Evolutionary conservation across 2,888 invertebrate genomes (phyloP), one percentile per base, ranked within the genome.

Genomic region (Pollenia griseotomentosa): DNA sequence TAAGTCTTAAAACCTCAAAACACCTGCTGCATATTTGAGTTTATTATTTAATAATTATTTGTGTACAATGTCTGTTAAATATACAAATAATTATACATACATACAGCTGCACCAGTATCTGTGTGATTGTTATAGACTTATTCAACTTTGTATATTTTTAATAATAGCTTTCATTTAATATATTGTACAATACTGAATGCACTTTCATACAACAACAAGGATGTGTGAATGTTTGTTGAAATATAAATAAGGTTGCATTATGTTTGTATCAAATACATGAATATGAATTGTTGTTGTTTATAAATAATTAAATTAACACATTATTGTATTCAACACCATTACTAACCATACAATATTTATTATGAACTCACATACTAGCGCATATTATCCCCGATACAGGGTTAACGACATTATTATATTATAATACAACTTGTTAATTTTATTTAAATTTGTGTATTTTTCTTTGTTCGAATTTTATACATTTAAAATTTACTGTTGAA

Each of bases 231-330:
- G 33, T 70, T 51, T 70, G 14, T 77, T 48, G 53, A 40, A 46
- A 42, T 42, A 77, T 65, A 59, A 71, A 51, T 55, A 23, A 12
- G 65, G 10, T 59, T 79, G 63, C 57, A 79, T 79, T 57, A 59
- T 66, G 19, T 73, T 12, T 59, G 59, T 65, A 44, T 70, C 55
- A 73, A 16, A 81, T 46, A 61, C 73, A 73, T 73, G 78, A 65
- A 44, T 57, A 78, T 57, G 66, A 61, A 84, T 61, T 79, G 73
- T 73, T 79, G 73, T 73, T 84, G 19, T 84, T 78, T 66, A 79
- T 79, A 85, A 85, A 85, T 85, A 85, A 85, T 74, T 85, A 74
- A 85, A 80, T 80, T 68, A 85, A 80, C 74, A 80, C 79, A 74
- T 74, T 68, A 79, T 84, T 74, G 33, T 74, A 84, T 79, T 68